These are phyloP conservation scores for Epinephelus coioides DNA, from an alignment of 2,797 vertebrate species.

Conservation along the genomic window DNA sequence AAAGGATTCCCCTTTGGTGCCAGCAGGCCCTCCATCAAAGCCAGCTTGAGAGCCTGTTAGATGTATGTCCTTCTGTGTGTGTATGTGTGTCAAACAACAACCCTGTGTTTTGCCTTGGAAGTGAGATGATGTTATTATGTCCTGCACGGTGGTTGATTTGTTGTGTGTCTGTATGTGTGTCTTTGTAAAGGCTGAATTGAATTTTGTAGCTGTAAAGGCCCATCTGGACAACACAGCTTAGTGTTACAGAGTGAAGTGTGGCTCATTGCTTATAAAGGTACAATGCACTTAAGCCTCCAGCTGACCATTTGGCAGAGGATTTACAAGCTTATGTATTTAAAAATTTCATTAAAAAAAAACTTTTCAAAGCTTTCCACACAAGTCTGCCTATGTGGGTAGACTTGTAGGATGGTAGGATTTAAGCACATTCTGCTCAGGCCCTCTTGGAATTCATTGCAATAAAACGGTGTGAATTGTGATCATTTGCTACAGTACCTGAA, in stretches of 20 bases:
- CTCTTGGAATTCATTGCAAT: not conserved
- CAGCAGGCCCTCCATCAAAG: conserved; percentile 62
- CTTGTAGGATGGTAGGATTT: not conserved
- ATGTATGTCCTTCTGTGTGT: conserved; percentile 21
- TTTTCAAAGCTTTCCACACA: conserved; percentile 14
- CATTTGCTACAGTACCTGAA: not conserved
- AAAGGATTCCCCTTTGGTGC: conserved; percentile 66
- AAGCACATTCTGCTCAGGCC: not conserved
- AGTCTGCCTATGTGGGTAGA: not conserved
- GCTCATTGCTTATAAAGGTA: conserved; percentile 33
- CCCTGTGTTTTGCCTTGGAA: conserved; percentile 38
- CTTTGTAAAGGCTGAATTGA: conserved; percentile 56
- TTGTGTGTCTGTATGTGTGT: conserved; percentile 36
- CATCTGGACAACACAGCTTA: conserved; percentile 57
- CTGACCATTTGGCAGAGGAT: conserved; percentile 37
- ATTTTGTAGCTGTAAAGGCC: conserved; percentile 49
- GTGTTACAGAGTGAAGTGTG: conserved; percentile 42
- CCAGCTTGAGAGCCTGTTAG: conserved; percentile 31
- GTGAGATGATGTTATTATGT: conserved; percentile 59
- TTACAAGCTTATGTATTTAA: conserved; percentile 30
- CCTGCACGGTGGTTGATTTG: conserved; percentile 43
- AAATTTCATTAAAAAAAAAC: conserved; percentile 35
- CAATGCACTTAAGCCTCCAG: conserved; percentile 37
- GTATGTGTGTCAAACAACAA: conserved; percentile 38
- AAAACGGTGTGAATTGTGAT: not conserved